Evolutionary conservation across 2,888 invertebrate species (phyloP).

Genomic region (Leucophora obtusa): DNA sequence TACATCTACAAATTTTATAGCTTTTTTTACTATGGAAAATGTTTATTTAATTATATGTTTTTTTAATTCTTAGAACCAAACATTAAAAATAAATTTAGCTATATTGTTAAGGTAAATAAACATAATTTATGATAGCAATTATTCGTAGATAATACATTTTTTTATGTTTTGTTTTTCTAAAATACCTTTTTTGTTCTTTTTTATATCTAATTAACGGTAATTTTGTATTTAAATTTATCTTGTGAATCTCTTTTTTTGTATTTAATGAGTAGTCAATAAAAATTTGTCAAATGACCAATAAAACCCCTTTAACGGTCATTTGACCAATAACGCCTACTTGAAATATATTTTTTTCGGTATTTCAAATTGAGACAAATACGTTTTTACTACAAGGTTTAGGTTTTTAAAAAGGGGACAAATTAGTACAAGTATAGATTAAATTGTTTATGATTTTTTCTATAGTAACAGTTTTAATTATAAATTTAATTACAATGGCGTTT

Average conservation of each 20-base stretch:
- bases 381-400: no score
- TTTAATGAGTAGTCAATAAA: not conserved
- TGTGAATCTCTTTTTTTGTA: not conserved
- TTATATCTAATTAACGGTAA: not conserved
- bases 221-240: not conserved
- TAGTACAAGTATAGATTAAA: no score
- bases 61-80: not conserved
- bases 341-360: not conserved
- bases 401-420: no score
- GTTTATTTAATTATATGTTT: not conserved
- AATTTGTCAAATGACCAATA: not conserved
- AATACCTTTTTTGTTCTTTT: not conserved
- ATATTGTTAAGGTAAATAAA: not conserved
- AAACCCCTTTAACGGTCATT: not conserved
- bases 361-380: no score
- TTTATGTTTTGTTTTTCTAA: not conserved
- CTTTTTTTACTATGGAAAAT: not conserved
- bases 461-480: no score
- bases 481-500: no score
- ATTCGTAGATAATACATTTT: not conserved
- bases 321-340: conserved; percentile 2
- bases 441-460: no score
- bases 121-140: not conserved
- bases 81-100: not conserved
- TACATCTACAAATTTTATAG: not conserved